These are phyloP conservation scores for Labeo rohita DNA, from an alignment of 2,113 vertebrate species.

Conservation along the genomic window DNA sequence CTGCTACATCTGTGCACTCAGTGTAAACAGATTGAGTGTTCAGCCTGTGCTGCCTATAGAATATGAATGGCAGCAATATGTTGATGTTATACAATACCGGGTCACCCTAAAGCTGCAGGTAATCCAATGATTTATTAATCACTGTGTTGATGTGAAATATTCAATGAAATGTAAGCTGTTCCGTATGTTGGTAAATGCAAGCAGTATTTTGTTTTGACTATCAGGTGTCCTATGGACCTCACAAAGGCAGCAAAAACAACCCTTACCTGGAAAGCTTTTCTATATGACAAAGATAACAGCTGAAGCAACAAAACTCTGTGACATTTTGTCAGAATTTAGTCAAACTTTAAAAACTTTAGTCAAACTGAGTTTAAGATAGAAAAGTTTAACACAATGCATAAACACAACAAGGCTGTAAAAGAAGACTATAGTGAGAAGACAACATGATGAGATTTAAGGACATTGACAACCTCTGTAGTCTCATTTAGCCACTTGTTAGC, in stretches of 20 bases:
- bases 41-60: background rate
- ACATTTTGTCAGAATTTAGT: no score
- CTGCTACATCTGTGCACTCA: conserved; percentile 9
- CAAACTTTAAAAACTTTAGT: no score
- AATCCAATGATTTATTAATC: background rate
- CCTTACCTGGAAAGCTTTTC: background rate
- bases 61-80: background rate
- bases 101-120: background rate
- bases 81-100: background rate
- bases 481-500: background rate
- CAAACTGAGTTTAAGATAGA: no score
- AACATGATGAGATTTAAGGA: background rate
- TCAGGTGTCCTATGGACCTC: background rate
- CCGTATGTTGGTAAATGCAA: background rate
- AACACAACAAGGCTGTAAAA: background rate
- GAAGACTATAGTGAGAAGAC: background rate
- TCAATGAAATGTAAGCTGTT: background rate
- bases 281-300: background rate
- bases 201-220: background rate
- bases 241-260: background rate
- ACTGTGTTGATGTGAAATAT: background rate
- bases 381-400: background rate
- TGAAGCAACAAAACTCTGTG: background rate
- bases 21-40: conserved; percentile 25
- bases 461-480: background rate